phyloP scores from a whole-genome alignment of 2,888 invertebrate species.

The Perithous albicinctus region DNA sequence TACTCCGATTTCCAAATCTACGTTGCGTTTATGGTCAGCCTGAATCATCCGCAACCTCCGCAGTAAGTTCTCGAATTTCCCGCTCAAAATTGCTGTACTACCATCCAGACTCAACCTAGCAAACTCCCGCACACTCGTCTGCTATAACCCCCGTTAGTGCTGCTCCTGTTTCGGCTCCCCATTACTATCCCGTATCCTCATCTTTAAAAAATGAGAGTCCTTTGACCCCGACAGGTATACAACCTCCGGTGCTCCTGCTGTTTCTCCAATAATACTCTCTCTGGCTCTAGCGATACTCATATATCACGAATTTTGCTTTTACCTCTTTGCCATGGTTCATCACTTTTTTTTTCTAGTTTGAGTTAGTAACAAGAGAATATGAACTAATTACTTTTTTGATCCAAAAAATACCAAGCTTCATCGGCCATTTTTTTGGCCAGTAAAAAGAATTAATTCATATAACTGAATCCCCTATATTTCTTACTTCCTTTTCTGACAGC shows the following conservation, averaged over 20 bases:
- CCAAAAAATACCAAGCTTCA: too few relatives aligned
- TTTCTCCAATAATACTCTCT: neutral
- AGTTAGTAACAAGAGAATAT: neutral
- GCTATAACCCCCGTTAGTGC: neutral
- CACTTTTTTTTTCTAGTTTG: neutral
- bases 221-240: slow-evolving; percentile 39
- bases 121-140: slow-evolving; percentile 1
- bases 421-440: too few relatives aligned
- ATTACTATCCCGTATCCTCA: slow-evolving; percentile 48
- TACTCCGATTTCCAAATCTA: slow-evolving; percentile 22
- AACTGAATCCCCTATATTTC: too few relatives aligned
- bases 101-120: neutral
- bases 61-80: slow-evolving; percentile 33
- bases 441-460: too few relatives aligned
- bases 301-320: slow-evolving; percentile 31
- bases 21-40: neutral
- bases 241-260: neutral
- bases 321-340: neutral
- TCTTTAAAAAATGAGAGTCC: slow-evolving; percentile 45
- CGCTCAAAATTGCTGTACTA: neutral
- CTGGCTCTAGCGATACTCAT: slow-evolving; percentile 26
- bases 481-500: too few relatives aligned
- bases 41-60: slow-evolving; percentile 3
- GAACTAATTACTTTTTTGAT: neutral
- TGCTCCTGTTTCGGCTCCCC: slow-evolving; percentile 40